Conservation (phyloP, 2,797 vertebrate genomes). For the Ptychadena robeensis region DNA sequence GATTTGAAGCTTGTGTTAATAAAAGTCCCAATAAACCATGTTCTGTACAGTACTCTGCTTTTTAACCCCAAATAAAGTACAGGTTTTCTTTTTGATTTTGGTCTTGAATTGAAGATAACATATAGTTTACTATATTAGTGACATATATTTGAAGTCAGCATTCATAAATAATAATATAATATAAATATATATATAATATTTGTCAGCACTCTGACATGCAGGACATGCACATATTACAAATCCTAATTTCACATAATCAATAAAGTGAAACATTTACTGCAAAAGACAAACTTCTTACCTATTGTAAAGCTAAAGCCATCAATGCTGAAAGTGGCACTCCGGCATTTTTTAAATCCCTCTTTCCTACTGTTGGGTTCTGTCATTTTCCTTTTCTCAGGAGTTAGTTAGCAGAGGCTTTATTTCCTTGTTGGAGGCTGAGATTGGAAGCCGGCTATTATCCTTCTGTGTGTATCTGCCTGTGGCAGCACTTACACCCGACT, state of each 20-base stretch:
- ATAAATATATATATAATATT: too few species aligned
- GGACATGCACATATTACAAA: background rate
- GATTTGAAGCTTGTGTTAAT: too few species aligned
- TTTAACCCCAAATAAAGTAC: too few species aligned
- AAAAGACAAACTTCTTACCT: slow-evolving; percentile 80
- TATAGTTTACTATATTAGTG: too few species aligned
- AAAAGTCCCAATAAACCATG: too few species aligned
- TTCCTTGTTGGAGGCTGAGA: slow-evolving; percentile 24
- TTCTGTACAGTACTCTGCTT: too few species aligned
- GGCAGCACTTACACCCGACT: slow-evolving; percentile 62
- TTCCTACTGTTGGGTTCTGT: slow-evolving; percentile 87
- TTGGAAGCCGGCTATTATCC: slow-evolving; percentile 41
- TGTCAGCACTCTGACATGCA: too few species aligned
- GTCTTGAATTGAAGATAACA: too few species aligned
- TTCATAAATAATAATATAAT: too few species aligned
- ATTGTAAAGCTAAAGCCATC: slow-evolving; percentile 97
- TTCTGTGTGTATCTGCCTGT: slow-evolving; percentile 62
- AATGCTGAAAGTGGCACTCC: slow-evolving; percentile 94
- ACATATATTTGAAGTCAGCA: too few species aligned
- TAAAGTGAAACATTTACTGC: background rate
- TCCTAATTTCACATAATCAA: background rate
- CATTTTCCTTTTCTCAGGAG: slow-evolving; percentile 66
- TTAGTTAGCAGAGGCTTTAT: slow-evolving; percentile 35
- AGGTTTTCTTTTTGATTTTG: too few species aligned
- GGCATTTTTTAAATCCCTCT: slow-evolving; percentile 92